Base-by-base conservation (phyloP, 2,888 invertebrate species). In the Tetrapedia diversipes region DNA sequence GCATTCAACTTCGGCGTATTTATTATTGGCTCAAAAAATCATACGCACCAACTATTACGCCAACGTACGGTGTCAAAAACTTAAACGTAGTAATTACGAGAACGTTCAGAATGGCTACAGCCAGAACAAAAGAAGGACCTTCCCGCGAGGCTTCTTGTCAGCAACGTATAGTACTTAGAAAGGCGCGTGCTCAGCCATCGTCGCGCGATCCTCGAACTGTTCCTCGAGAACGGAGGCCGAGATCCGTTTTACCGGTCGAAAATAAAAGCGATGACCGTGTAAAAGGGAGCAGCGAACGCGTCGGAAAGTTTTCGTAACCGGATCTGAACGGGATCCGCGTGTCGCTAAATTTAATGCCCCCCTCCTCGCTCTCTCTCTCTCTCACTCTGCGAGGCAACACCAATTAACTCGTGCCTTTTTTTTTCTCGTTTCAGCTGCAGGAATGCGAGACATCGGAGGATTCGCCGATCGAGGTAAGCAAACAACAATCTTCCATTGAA, bases 381-480 rank as follows among this genome's bases (percentile, higher is more conserved):
- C n/a, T 24, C 24, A n/a, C 29, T 14, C 41, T 41, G 29, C 37
- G 6, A 37, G 4, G 27, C 51, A 41, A 51, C 22, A 32, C 7
- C 37, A 45, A 59, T 71, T 74, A 64, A 74, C 39, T 24, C 63
- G 49, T 29, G 10, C 14, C 63, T 41, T 22, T n/a, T 19, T 32
- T 70, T 45, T 59, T 56, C 71, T 32, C 70, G n/a, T 87, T 86
- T 39, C 84, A 87, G 87, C 63, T 85, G 60, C 81, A 81, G 63
- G 69, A 74, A 57, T 77, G 81, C 82, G 81, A 71, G 69, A 61
- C 75, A 32, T 22, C 80, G 24, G 80, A 81, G 67, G 77, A 74
- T 53, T 82, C 83, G 16, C 69, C 85, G 54, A 66, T 77, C 53
- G 82, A 87, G 84, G 87, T 87, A 74, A 66, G 83, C 68, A 29